phyloP scores from a whole-genome alignment of 2,888 invertebrate species.

The Hemaris fuciformis region DNA sequence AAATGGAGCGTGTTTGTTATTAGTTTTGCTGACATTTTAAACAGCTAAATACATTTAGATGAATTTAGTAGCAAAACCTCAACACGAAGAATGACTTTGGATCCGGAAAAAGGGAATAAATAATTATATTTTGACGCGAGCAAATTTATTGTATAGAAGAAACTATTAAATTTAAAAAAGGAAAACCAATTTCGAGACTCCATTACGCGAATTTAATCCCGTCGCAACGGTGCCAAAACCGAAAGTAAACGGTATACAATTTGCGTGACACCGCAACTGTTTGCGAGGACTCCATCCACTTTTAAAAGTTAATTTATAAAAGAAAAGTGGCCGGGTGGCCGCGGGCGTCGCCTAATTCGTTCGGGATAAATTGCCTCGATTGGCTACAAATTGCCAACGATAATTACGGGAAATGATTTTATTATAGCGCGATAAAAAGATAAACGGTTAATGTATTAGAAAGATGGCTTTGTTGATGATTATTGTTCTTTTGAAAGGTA shows the following conservation, averaged over 20 bases:
- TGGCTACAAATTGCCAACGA: slow-evolving; percentile 5
- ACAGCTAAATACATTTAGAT: no score
- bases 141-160: no score
- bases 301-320: slow-evolving; percentile 5
- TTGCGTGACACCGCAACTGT: slow-evolving; percentile 1
- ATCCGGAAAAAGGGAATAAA: no score
- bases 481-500: background rate
- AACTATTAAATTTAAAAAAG: background rate
- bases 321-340: background rate
- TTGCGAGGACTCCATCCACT: background rate
- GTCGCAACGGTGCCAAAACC: background rate
- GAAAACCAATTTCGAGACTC: background rate
- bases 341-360: background rate
- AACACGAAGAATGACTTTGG: no score
- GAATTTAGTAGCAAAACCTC: no score
- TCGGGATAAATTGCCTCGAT: slow-evolving; percentile 5
- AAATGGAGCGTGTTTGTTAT: no score
- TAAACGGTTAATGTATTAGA: background rate
- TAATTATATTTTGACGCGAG: no score
- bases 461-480: background rate
- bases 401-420: slow-evolving; percentile 4
- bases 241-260: slow-evolving; percentile 1
- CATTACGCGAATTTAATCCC: background rate
- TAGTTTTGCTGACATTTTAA: no score
- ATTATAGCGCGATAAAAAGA: slow-evolving; percentile 1